phyloP scores from a whole-genome alignment of 30 jellyfish, hydroid and myxozoan genomes.

The Pseudorhiza aurosa region DNA sequence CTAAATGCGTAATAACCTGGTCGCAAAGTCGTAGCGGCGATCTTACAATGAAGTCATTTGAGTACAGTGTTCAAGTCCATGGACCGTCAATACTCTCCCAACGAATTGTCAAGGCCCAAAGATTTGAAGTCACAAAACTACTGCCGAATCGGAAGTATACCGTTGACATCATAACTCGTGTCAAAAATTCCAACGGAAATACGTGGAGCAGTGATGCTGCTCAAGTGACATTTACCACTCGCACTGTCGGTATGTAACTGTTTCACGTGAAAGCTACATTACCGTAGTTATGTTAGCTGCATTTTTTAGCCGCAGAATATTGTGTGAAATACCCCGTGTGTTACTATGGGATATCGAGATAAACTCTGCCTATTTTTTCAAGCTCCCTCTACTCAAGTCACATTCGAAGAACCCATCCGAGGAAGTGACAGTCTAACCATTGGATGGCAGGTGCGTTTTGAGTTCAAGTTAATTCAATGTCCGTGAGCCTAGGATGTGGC shows the following conservation, averaged over 20 bases:
- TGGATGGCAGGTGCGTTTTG: conserved; percentile 40
- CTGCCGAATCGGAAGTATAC: conserved; percentile 23
- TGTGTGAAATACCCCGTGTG: too few relatives aligned
- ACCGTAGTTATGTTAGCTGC: too few relatives aligned
- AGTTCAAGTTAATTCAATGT: too few relatives aligned
- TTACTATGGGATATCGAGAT: neutral
- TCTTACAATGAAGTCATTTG: neutral
- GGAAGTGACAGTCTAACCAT: conserved; percentile 24
- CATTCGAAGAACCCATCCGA: neutral
- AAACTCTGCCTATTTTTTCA: too few relatives aligned
- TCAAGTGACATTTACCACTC: neutral
- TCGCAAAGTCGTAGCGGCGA: conserved; percentile 26
- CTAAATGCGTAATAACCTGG: conserved; percentile 22
- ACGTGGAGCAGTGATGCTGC: conserved; percentile 22
- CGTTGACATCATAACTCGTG: conserved; percentile 21
- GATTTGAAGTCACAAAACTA: neutral
- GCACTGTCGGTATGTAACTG: too few relatives aligned
- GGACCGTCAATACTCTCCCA: neutral
- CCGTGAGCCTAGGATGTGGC: too few relatives aligned
- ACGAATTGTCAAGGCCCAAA: neutral
- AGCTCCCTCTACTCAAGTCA: conserved; percentile 1
- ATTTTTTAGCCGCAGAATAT: too few relatives aligned
- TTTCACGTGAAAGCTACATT: too few relatives aligned
- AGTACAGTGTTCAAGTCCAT: conserved; percentile 5
- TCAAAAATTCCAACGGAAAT: neutral